Conservation (phyloP, 2,888 invertebrate species). For the Phalera bucephala region DNA sequence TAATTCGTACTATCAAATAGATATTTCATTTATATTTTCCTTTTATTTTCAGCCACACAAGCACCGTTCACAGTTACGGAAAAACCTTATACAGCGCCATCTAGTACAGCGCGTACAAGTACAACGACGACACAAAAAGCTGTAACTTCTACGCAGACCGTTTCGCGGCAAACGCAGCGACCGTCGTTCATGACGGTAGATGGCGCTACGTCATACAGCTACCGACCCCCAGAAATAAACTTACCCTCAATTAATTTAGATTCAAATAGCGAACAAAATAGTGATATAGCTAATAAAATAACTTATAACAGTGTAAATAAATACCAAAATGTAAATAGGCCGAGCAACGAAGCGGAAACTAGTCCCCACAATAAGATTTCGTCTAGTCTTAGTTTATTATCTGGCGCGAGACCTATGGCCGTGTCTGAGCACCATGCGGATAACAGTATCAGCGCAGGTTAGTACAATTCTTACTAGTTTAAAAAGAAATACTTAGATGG, state of each 20-base stretch:
- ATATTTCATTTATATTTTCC: too few species aligned
- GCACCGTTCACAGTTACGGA: conserved; percentile 61
- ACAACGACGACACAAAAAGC: conserved; percentile 49
- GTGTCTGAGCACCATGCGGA: conserved; percentile 74
- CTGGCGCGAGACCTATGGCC: conserved; percentile 77
- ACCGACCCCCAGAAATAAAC: conserved; percentile 74
- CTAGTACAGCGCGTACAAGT: conserved; percentile 47
- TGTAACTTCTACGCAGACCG: conserved; percentile 58
- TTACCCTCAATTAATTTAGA: conserved; percentile 73
- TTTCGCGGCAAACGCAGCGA: conserved; percentile 67
- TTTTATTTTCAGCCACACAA: conserved; percentile 57
- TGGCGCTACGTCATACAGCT: conserved; percentile 72
- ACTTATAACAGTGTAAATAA: conserved; percentile 81
- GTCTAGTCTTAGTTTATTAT: conserved; percentile 80
- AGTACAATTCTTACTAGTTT: conserved; percentile 16
- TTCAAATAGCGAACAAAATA: conserved; percentile 79
- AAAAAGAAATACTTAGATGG: conserved; percentile 24
- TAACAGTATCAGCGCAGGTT: conserved; percentile 75
- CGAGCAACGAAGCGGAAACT: conserved; percentile 73
- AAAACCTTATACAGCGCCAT: conserved; percentile 63
- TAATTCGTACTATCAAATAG: background rate
- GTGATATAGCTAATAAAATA: conserved; percentile 82
- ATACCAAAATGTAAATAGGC: conserved; percentile 82
- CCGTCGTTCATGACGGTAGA: conserved; percentile 81
- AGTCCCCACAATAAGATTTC: conserved; percentile 83